phyloP scores from a whole-genome alignment of 92 coral and sea anemone species.

The Phenganax subtilis region DNA sequence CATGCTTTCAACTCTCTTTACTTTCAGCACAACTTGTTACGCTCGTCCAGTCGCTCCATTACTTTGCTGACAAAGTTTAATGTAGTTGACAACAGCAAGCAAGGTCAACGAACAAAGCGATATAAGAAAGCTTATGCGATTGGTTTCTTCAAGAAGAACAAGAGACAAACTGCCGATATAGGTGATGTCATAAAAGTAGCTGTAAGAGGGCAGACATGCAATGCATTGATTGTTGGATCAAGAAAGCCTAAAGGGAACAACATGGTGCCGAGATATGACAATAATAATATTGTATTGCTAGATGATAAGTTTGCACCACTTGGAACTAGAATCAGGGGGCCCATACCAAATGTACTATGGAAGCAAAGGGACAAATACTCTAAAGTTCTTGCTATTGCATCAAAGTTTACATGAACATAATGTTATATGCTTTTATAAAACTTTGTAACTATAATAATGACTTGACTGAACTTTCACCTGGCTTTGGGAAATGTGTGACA shows the following conservation, averaged over 20 bases:
- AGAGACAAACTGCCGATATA: slow-evolving; percentile 89
- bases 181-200: slow-evolving; percentile 98
- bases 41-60: slow-evolving; percentile 57
- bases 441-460: neutral
- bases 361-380: slow-evolving; percentile 91
- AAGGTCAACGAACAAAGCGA: slow-evolving; percentile 81
- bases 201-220: slow-evolving; percentile 84
- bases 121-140: slow-evolving; percentile 86
- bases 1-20: neutral
- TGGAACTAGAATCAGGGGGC: slow-evolving; percentile 92
- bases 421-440: neutral
- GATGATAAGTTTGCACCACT: slow-evolving; percentile 97
- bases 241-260: slow-evolving; percentile 79
- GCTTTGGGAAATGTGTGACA: too few relatives aligned
- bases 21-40: slow-evolving; percentile 1
- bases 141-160: slow-evolving; percentile 73
- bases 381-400: slow-evolving; percentile 94
- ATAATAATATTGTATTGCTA: slow-evolving; percentile 78
- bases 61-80: slow-evolving; percentile 79
- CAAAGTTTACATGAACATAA: slow-evolving; percentile 58
- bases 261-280: slow-evolving; percentile 91
- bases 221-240: slow-evolving; percentile 92
- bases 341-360: slow-evolving; percentile 80
- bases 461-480: too few relatives aligned
- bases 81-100: slow-evolving; percentile 89